A percentile compares a stretch with the other conserved stretches of the same genome.
phyloP scores from a whole-genome alignment of 1,140 invertebrate genomes.

The Diorhabda elongata region DNA sequence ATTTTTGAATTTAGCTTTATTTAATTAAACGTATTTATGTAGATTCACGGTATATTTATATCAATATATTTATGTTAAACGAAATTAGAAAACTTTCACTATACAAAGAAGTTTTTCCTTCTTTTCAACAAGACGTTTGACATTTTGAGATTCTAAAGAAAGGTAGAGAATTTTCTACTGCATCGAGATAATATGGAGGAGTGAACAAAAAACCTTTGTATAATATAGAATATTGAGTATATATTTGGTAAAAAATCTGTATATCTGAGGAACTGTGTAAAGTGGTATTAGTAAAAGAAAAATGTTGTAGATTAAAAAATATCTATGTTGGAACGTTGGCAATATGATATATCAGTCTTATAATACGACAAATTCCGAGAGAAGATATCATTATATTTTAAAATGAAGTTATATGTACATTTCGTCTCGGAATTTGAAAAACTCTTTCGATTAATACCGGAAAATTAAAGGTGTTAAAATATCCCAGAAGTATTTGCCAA shows the following conservation, averaged over 20 bases:
- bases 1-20: too few relatives aligned
- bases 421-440: constrained; percentile 28
- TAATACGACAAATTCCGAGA: constrained; percentile 33
- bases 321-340: constrained; percentile 44
- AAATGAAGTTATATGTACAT: constrained; percentile 10
- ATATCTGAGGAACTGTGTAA: constrained; percentile 46
- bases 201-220: constrained; percentile 39
- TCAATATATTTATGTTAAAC: too few relatives aligned
- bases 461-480: constrained; percentile 9
- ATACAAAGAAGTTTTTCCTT: too few relatives aligned
- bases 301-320: constrained; percentile 27
- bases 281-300: constrained; percentile 40
- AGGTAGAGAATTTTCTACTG: neutral
- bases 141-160: too few relatives aligned
- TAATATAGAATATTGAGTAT: constrained; percentile 40
- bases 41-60: too few relatives aligned
- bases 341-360: constrained; percentile 48
- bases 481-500: too few relatives aligned
- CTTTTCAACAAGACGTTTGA: too few relatives aligned
- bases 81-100: too few relatives aligned
- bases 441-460: constrained; percentile 24
- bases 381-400: constrained; percentile 13
- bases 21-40: too few relatives aligned
- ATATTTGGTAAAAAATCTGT: constrained; percentile 47
- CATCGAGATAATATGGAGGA: constrained; percentile 11